Conservation (phyloP, 2,113 vertebrate genomes). For the Calypte anna region DNA sequence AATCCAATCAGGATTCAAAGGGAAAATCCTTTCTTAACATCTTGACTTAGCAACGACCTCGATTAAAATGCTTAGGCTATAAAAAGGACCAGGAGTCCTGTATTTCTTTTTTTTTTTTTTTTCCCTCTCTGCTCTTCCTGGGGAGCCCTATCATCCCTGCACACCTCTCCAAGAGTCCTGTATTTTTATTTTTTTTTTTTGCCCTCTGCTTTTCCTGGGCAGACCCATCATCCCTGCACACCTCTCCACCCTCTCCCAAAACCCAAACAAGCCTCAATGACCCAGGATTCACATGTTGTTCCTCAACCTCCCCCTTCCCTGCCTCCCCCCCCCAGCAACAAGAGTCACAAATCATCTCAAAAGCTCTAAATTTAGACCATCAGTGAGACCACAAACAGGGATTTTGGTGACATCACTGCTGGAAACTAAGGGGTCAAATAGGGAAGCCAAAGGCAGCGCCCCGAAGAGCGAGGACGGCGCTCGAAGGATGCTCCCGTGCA, state of each 20-base stretch:
- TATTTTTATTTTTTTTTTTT: not conserved
- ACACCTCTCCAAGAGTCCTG: not conserved
- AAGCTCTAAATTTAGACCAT: conserved; percentile 42
- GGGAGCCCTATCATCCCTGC: not conserved
- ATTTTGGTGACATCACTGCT: conserved; percentile 27
- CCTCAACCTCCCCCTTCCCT: not conserved
- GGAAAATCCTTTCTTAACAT: conserved; percentile 54
- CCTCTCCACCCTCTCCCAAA: not conserved
- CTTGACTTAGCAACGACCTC: not conserved
- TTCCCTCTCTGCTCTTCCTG: not conserved
- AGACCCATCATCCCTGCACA: not conserved
- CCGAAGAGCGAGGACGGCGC: rapidly evolving
- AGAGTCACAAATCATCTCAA: conserved; percentile 55
- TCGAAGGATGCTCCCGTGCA: not conserved
- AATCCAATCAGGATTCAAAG: conserved; percentile 41
- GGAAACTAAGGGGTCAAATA: not conserved
- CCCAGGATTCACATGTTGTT: not conserved
- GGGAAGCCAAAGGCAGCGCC: not conserved
- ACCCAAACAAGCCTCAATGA: not conserved
- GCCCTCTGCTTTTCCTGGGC: not conserved
- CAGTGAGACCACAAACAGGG: not conserved
- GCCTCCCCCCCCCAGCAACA: conserved; percentile 34
- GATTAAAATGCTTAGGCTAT: not conserved
- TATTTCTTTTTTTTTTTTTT: not conserved
- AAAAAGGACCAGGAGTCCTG: not conserved